Conservation (phyloP, 2,888 invertebrate species). For the Dynastes grantii region DNA sequence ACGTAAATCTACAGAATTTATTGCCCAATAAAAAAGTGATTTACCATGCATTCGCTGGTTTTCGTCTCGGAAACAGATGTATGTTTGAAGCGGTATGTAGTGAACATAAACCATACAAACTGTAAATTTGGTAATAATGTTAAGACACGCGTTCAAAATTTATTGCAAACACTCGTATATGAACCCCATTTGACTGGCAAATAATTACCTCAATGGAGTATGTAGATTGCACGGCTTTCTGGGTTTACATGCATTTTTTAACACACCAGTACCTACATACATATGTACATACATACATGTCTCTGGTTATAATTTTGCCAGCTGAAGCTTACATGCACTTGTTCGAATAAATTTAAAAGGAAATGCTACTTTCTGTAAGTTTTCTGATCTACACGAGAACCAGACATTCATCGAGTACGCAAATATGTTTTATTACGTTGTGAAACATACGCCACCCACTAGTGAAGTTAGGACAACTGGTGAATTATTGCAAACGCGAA, state of each 20-base stretch:
- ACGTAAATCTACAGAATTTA: slow-evolving; percentile 27
- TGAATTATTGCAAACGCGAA: too few species aligned
- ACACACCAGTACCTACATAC: too few species aligned
- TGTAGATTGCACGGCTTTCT: neutral
- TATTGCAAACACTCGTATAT: slow-evolving; percentile 20
- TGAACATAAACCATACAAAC: neutral
- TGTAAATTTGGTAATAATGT: slow-evolving; percentile 25
- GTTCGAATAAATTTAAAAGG: too few species aligned
- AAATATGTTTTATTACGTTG: too few species aligned
- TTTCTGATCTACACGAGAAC: too few species aligned
- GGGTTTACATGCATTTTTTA: neutral
- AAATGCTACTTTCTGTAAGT: too few species aligned
- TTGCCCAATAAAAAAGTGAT: slow-evolving; percentile 15
- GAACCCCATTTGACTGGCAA: slow-evolving; percentile 2
- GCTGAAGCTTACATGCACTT: too few species aligned
- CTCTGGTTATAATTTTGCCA: too few species aligned
- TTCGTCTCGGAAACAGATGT: slow-evolving; percentile 13
- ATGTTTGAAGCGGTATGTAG: slow-evolving; percentile 2
- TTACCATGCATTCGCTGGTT: slow-evolving; percentile 7
- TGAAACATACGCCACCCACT: too few species aligned
- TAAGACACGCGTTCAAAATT: slow-evolving; percentile 10
- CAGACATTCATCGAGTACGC: too few species aligned
- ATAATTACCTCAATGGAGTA: neutral
- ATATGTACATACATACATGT: too few species aligned
- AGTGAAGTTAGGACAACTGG: too few species aligned